Percentiles rank a stretch among this genome's conserved stretches.
Evolutionary conservation across 2,888 invertebrate genomes (phyloP).

Genomic region (Oxycera nigricornis): DNA sequence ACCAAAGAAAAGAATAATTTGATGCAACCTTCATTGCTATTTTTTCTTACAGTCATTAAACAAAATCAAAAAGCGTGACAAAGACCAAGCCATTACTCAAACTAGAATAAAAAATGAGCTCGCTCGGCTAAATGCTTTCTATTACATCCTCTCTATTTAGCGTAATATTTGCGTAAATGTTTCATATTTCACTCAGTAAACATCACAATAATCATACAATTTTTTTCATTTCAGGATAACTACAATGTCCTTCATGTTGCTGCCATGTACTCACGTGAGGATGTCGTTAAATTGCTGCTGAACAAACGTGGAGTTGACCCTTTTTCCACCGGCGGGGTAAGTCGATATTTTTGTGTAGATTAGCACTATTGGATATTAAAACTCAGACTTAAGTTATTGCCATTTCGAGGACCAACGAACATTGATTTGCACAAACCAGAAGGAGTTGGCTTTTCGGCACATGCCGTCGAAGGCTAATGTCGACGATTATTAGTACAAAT

Average conservation of each 20-base stretch:
- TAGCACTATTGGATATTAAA: background rate
- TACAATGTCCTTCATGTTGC: conserved; percentile 95
- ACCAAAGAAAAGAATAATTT: too few species aligned
- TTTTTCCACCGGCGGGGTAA: conserved; percentile 91
- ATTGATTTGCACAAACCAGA: background rate
- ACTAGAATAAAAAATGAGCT: too few species aligned
- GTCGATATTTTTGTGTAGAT: conserved; percentile 56
- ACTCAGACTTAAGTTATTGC: background rate
- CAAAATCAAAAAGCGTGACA: too few species aligned
- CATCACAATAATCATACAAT: conserved; percentile 42
- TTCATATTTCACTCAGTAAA: conserved; percentile 1
- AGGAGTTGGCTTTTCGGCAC: background rate
- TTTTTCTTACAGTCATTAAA: too few species aligned
- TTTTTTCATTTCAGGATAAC: conserved; percentile 91
- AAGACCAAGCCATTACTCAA: too few species aligned
- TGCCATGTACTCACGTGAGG: conserved; percentile 92
- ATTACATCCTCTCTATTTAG: too few species aligned
- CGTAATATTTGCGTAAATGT: conserved; percentile 6
- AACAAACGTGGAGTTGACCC: conserved; percentile 90
- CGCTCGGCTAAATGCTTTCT: too few species aligned
- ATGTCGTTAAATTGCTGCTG: conserved; percentile 89
- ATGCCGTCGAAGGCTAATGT: background rate
- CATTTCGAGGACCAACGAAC: background rate
- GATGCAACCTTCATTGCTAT: too few species aligned
- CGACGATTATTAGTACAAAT: conserved; percentile 1